Base-by-base conservation (phyloP, 2,797 vertebrate species). In the Hippoglossus hippoglossus region DNA sequence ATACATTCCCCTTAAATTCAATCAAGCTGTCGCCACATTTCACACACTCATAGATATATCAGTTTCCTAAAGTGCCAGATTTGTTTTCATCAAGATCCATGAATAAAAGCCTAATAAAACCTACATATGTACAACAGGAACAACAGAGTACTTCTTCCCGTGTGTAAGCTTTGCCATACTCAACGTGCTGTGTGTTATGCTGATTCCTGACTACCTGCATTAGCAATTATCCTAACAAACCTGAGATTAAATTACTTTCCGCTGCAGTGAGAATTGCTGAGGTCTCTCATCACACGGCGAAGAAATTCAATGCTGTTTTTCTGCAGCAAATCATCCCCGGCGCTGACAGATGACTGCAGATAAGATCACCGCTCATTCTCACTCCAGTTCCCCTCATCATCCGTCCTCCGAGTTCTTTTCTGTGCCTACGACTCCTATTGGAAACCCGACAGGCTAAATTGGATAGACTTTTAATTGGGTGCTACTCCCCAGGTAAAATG, bases 381-480 rank as follows among this genome's bases (percentile, higher is more conserved):
- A 26, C 65, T 65, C 24, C 50, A 57, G 9, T 62, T 83, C 57
- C 49, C 71, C 57, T 50, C 59, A 87, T 86, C 63, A 80, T 75
- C 64, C 78, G 68, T 76, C 63, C 81, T 81, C 70, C 46, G 49
- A 56, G 64, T 77, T 76, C 73, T 85, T 86, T 90, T 91, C 83
- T 69, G 36, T 46, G 64, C 79, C 49, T 7, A 28, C 28, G 72
- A 80, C 65, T 89, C 71, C 36, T 57, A 80, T 80, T 78, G 73
- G 70, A 86, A 88, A 70, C 75, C 82, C 79, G 85, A 88, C 81
- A 44, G 63, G 59, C 63, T 80, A 86, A 91, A 93, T 89, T 91
- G 77, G 74, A 92, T 91, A 80, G 81, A 85, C 87, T 91, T 92
- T 88, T 92, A 92, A 93, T 93, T 89, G 91, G 86, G 66, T 70